Conservation (phyloP, 64 coral and sea anemone species). For the Dendronephthya gigantea region DNA sequence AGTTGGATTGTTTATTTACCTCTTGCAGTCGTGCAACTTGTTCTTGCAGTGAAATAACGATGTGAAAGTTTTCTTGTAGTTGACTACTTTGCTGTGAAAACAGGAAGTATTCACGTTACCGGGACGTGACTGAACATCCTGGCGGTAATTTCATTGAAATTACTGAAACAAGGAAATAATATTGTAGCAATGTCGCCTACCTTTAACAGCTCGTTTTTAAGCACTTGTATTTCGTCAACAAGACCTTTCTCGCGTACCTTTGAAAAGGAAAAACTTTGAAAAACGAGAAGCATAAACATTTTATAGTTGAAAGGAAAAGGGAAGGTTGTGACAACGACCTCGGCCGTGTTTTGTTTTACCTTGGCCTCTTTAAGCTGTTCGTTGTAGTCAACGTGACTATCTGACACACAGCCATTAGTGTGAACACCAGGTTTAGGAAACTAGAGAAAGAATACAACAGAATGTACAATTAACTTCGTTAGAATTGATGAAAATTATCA, state of each 20-base stretch:
- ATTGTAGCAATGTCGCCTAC: neutral
- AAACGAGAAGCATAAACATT: neutral
- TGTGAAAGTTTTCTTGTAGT: slow-evolving; percentile 3
- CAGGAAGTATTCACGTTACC: neutral
- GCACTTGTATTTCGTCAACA: neutral
- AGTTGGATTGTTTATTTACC: neutral
- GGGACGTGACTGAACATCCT: neutral
- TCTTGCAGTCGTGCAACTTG: slow-evolving; percentile 19
- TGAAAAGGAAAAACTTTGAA: neutral
- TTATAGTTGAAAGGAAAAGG: neutral
- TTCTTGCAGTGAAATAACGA: slow-evolving; percentile 6
- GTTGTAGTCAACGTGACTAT: neutral
- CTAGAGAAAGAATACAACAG: neutral
- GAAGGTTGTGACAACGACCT: too few species aligned
- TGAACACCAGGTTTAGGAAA: neutral
- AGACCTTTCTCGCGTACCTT: slow-evolving; percentile 1
- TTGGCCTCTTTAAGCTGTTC: neutral
- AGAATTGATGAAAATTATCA: too few species aligned
- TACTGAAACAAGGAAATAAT: neutral
- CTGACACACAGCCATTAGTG: neutral
- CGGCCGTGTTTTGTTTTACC: too few species aligned
- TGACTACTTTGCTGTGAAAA: slow-evolving; percentile 13
- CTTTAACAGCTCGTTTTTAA: neutral
- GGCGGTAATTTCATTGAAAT: neutral
- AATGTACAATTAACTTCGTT: too few species aligned